Evolutionary conservation across 2,888 invertebrate species (phyloP), one percentile per base, ranked within the genome.

Genomic region (Tipula helvola): DNA sequence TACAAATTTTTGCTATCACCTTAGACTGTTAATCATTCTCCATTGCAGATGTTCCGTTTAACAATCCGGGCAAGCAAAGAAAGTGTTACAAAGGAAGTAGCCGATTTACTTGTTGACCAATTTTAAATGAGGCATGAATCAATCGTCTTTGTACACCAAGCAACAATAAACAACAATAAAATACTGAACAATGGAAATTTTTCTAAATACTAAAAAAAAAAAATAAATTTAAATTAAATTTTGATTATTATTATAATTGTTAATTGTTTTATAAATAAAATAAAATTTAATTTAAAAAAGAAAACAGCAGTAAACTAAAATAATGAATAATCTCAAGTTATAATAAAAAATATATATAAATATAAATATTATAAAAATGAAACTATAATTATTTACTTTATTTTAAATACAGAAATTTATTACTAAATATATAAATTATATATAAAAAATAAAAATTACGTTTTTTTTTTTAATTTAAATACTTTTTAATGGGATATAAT

Each of bases 51-150:
- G 99, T 99, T 96, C 93, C 97, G 99, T 91, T 94, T 99, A 91
- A 99, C 99, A 87, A 96, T 99, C 88, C 95, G 99, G 91, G 97
- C 98, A 89, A 99, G 98, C 93, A 98, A 99, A 93, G 99, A 99
- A 92, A 93, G 95, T 88, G 98, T 98, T 89, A 97, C 99, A 87
- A 95, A 96, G 91, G 97, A 97, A 93, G 93, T 99, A 89, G 98
- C 98, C 92, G 96, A 98, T 91, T 94, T 99, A 89, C 93, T 99
- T 90, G 95, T 96, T 90, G 97, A 98, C 92, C 99, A 99, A 93
- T 98, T 99, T 94, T 99, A 96, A 94, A 89, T 44, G 4, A n/a
- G 1, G n/a, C n/a, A n/a, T 52, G 52, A 1, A n/a, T 52, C n/a
- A n/a, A 4, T 16, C 3, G 12, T 44, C 3, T 52, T 3, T 52